phyloP scores from a whole-genome alignment of 1,140 invertebrate genomes.

The Heliothis virescens region DNA sequence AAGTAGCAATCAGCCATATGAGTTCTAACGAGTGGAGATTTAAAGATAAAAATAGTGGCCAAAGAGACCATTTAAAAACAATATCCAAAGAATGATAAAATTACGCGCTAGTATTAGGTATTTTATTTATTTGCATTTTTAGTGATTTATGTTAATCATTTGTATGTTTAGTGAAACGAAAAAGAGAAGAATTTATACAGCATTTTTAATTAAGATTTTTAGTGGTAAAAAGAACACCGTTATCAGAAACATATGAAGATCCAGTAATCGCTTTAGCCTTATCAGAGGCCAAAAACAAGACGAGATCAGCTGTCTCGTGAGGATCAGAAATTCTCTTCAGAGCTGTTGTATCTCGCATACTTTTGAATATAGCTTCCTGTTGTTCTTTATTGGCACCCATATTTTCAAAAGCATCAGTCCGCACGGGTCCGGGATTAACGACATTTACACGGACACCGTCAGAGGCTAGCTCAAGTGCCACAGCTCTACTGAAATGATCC shows the following conservation, averaged over 20 bases:
- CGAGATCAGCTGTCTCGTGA: slow-evolving; percentile 50
- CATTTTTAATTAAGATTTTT: too few species aligned
- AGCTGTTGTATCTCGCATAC: background rate
- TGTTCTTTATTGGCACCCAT: background rate
- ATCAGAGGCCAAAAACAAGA: slow-evolving; percentile 51
- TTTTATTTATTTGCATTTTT: too few species aligned
- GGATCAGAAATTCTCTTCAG: background rate
- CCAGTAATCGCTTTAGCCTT: slow-evolving; percentile 51
- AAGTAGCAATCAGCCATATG: background rate
- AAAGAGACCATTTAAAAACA: too few species aligned
- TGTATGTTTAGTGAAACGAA: too few species aligned
- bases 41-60: too few species aligned
- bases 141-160: too few species aligned
- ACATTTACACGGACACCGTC: slow-evolving; percentile 42
- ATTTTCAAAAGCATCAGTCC: slow-evolving; percentile 39
- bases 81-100: too few species aligned
- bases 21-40: background rate
- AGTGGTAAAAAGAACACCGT: too few species aligned
- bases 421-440: slow-evolving; percentile 28
- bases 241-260: slow-evolving; percentile 42
- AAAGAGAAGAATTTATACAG: too few species aligned
- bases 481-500: slow-evolving; percentile 43
- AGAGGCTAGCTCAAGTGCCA: slow-evolving; percentile 26
- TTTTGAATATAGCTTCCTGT: background rate
- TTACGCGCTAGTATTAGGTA: too few species aligned